Percentiles rank a stretch among this genome's conserved stretches.
Evolutionary conservation across 1,140 invertebrate species (phyloP).

Genomic region (Hyles vespertilio): DNA sequence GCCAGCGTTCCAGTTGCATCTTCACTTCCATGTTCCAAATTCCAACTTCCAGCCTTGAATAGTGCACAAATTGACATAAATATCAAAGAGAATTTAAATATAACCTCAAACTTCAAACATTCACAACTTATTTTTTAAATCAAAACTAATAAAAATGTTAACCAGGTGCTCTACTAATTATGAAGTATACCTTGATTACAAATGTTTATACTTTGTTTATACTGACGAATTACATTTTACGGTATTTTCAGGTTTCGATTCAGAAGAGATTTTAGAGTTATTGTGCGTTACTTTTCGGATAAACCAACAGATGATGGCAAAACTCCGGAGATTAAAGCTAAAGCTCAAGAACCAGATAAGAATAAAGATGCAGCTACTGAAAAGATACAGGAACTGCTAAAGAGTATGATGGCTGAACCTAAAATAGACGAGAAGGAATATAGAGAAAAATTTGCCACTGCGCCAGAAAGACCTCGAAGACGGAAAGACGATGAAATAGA

Average conservation of each 20-base stretch:
- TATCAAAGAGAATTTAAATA: constrained; percentile 6
- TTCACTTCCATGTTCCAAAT: too few relatives aligned
- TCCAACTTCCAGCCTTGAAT: too few relatives aligned
- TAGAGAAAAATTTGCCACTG: constrained; percentile 51
- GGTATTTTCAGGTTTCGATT: constrained; percentile 46
- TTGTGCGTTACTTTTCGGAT: constrained; percentile 53
- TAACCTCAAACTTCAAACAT: constrained; percentile 12
- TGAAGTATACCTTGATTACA: not conserved
- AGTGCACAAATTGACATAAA: too few relatives aligned
- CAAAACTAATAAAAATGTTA: constrained; percentile 12
- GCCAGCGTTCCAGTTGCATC: too few relatives aligned
- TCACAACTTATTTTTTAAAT: not conserved
- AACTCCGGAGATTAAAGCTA: constrained; percentile 29
- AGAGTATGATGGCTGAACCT: constrained; percentile 63
- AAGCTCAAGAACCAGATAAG: constrained; percentile 24
- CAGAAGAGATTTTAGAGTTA: constrained; percentile 42
- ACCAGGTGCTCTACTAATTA: constrained; percentile 10
- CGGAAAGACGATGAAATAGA: constrained; percentile 42
- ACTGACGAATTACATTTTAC: not conserved
- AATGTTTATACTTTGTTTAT: not conserved
- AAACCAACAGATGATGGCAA: constrained; percentile 52
- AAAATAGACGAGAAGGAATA: constrained; percentile 56
- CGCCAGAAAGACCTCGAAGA: constrained; percentile 45
- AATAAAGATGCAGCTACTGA: constrained; percentile 48
- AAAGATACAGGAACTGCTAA: constrained; percentile 64